These are phyloP conservation scores for Brachyalestes nurse DNA, from an alignment of 2,797 vertebrate species.

Conservation along the genomic window DNA sequence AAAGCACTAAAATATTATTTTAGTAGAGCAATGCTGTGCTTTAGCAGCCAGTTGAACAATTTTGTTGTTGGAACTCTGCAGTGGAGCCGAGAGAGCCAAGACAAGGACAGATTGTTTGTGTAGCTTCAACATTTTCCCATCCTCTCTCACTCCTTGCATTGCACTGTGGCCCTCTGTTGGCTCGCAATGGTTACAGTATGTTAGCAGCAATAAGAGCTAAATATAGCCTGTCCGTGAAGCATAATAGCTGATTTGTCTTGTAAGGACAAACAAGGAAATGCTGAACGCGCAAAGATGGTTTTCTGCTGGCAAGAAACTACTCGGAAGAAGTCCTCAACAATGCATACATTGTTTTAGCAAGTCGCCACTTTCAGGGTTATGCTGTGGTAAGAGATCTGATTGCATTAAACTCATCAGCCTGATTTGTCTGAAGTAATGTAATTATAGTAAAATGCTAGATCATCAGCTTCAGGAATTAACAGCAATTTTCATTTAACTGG, in stretches of 20 bases:
- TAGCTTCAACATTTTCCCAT: conserved; percentile 51
- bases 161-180: conserved; percentile 19
- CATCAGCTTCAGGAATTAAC: neutral
- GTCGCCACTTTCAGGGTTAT: neutral
- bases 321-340: neutral
- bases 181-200: conserved; percentile 32
- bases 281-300: conserved; percentile 20
- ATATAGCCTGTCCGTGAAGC: conserved; percentile 42
- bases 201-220: conserved; percentile 40
- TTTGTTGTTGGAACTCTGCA: conserved; percentile 7
- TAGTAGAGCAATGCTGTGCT: neutral
- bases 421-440: conserved; percentile 3
- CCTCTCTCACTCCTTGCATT: conserved; percentile 15
- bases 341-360: neutral
- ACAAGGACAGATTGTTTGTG: conserved; percentile 53
- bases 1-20: no score
- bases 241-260: conserved; percentile 24
- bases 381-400: neutral
- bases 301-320: neutral
- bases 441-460: conserved; percentile 18
- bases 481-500: neutral
- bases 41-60: conserved; percentile 20
- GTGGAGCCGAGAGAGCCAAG: conserved; percentile 12
- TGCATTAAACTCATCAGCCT: conserved; percentile 1
- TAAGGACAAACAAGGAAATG: conserved; percentile 27